Base-by-base conservation (phyloP, 2,888 invertebrate species). In the Oscheius sp. region DNA sequence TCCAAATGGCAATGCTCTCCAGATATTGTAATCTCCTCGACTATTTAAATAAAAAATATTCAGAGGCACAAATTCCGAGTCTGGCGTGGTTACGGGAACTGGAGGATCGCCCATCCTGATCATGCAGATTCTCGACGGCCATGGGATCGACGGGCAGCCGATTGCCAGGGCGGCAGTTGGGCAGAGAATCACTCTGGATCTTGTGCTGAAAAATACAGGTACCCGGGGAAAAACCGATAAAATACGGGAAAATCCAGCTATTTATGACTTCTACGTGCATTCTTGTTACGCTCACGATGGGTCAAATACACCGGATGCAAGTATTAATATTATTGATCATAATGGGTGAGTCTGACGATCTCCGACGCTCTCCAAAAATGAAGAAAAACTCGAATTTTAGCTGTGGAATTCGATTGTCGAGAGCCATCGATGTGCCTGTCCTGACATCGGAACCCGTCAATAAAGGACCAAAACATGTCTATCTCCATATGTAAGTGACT, bases 231-330 rank as follows among this genome's bases (percentile, higher is more conserved):
- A 18, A 7, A 16, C 13, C 3, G 49, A 13, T 18, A 13, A 49
- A 49, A 49, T 2, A 49, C 35, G 3, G 49, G 21, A 3, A 2
- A 18, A 49, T 49, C 71, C 74, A 87, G 87, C 86, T 5, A 86
- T 86, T 64, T 87, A 86, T 69, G 87, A 88, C 73, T 85, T 87
- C 76, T 87, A 86, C 68, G 86, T 87, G 0, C 86, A 88, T 73
- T 85, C 85, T n/a, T 87, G 87, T 72, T 81, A 84, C 69, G 87
- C 87, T 27, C 86, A 87, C 68, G 87, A 87, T 63, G 87, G 87
- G 5, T 80, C 84, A 18, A 81, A 83, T 66, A 80, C 82, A 9
- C 82, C 85, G 9, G 88, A 88, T 55, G 86, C 88, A 7, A 78
- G 80, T 7, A 81, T 88, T 58, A 78, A 77, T 64, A 83, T 88